Conservation (phyloP, 2,113 vertebrate genomes). For the Bubo blakistoni region DNA sequence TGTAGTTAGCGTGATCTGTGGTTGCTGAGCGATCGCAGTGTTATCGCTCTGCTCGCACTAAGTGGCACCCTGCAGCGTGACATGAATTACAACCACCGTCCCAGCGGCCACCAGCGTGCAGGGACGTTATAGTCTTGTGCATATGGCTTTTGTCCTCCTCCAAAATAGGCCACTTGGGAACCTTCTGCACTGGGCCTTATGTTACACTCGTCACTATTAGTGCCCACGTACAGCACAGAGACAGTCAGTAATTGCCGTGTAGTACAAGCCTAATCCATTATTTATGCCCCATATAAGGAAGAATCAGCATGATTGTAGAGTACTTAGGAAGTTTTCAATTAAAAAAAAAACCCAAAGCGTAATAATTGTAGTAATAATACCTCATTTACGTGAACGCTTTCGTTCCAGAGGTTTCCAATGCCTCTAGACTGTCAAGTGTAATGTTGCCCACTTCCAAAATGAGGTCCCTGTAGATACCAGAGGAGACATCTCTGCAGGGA, state of each 20-base stretch:
- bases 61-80: not conserved
- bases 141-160: not conserved
- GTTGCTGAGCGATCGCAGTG: not conserved
- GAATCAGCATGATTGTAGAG: not conserved
- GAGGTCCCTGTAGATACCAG: not conserved
- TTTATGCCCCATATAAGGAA: not conserved
- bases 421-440: not conserved
- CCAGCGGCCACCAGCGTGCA: not conserved
- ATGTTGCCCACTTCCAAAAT: not conserved
- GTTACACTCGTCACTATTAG: not conserved
- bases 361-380: not conserved
- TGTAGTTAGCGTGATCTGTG: not conserved
- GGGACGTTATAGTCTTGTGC: rapidly evolving
- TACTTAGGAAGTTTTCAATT: not conserved
- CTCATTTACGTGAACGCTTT: not conserved
- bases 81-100: not conserved
- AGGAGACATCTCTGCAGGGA: not conserved
- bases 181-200: not conserved
- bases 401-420: not conserved
- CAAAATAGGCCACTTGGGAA: not conserved
- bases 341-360: not conserved
- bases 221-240: not conserved
- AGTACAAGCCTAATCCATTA: not conserved
- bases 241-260: not conserved
- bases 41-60: not conserved